These are phyloP conservation scores for Panagrolaimus sp. DNA, from an alignment of 1,140 invertebrate genomes.

Conservation along the genomic window DNA sequence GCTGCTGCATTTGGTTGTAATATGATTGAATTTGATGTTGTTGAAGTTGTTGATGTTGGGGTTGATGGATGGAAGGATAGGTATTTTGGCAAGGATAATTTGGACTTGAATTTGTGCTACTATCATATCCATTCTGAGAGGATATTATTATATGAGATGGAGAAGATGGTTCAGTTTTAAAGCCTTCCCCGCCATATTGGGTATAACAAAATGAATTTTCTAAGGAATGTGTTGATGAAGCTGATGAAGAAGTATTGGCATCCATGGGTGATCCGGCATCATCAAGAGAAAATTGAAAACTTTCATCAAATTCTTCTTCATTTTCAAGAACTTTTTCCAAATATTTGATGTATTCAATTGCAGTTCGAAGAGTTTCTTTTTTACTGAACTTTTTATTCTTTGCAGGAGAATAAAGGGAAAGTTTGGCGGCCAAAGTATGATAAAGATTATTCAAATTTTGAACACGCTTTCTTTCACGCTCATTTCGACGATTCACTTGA, in stretches of 20 bases:
- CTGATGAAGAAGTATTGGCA: neutral
- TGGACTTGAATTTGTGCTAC: too few relatives aligned
- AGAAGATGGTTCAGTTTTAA: neutral
- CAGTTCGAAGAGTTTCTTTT: constrained; percentile 43
- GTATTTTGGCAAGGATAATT: too few relatives aligned
- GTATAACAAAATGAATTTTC: neutral
- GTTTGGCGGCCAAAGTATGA: constrained; percentile 30
- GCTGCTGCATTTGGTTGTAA: too few relatives aligned
- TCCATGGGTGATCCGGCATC: neutral
- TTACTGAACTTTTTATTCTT: constrained; percentile 49
- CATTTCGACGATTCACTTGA: constrained; percentile 45
- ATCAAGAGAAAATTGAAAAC: neutral
- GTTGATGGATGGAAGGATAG: too few relatives aligned
- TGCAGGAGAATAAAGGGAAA: neutral
- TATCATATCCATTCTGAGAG: neutral
- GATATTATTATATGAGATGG: neutral
- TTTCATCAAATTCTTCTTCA: neutral
- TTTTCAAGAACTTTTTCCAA: constrained; percentile 10
- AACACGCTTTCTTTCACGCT: constrained; percentile 39
- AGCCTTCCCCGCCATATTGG: neutral
- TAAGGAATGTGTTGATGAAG: neutral
- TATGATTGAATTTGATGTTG: too few relatives aligned
- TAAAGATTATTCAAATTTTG: constrained; percentile 39
- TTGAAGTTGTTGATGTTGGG: too few relatives aligned
- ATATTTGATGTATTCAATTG: constrained; percentile 47